Conservation (phyloP, 1,140 invertebrate genomes). For the Lethrus apterus region DNA sequence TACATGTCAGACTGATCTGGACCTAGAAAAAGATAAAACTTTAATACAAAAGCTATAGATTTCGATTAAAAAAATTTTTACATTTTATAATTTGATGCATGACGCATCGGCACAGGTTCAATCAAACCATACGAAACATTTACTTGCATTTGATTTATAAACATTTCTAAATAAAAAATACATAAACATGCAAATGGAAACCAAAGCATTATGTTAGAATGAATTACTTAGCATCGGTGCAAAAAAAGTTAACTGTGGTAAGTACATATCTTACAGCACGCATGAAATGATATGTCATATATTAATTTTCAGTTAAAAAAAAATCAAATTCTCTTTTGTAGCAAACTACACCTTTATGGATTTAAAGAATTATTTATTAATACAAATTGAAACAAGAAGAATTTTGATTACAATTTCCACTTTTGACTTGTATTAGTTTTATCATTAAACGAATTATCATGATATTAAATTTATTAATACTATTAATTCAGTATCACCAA, state of each 20-base stretch:
- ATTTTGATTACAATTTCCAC: constrained; percentile 19
- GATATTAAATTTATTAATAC: constrained; percentile 17
- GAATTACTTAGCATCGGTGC: constrained; percentile 2
- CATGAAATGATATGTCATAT: not conserved
- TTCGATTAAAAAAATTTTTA: constrained; percentile 11
- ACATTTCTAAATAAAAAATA: not conserved
- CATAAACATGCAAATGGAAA: constrained; percentile 1
- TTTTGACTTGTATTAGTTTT: constrained; percentile 10
- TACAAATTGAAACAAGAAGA: constrained; percentile 22
- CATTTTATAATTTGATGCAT: constrained; percentile 3
- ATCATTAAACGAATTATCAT: constrained; percentile 16
- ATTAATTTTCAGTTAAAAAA: constrained; percentile 3
- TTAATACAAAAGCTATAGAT: constrained; percentile 4
- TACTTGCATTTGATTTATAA: constrained; percentile 18
- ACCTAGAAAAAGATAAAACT: constrained; percentile 31
- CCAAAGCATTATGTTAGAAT: constrained; percentile 3
- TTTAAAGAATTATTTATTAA: constrained; percentile 14
- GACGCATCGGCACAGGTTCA: too few species aligned
- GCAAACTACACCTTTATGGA: constrained; percentile 41
- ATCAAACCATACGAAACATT: constrained; percentile 6
- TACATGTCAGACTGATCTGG: constrained; percentile 39
- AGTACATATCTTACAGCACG: constrained; percentile 6
- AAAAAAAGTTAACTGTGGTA: constrained; percentile 9
- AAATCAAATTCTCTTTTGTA: constrained; percentile 18
- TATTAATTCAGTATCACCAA: constrained; percentile 12